Evolutionary conservation across 1,140 invertebrate species (phyloP), one percentile per base, ranked within the genome.

Genomic region (Listronotus bonariensis): DNA sequence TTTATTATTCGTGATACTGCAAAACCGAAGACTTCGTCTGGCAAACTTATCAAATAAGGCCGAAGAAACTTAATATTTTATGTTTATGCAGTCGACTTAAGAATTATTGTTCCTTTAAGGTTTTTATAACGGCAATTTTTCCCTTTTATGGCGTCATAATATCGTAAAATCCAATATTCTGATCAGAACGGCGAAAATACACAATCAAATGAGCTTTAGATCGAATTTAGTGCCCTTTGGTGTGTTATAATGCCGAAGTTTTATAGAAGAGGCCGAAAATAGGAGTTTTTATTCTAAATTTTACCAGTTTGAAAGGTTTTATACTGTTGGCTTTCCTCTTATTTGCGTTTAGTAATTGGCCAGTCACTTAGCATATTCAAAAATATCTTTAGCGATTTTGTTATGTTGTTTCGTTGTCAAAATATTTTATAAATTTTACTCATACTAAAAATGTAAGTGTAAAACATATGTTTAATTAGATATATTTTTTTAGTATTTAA

Each of bases 131-230:
- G 20, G 8, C 7, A 9, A 41, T 46, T 57, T 42, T 34, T 54
- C 34, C 11, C 5, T 57, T 57, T 57, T 57, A 57, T 57, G 55
- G 41, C 55, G 8, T 34, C 55, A 26, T 57, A 46, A 57, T 26
- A 26, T 42, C 52, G 52, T 54, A 54, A 54, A 54, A 57, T 7
- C 55, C 43, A 46, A 46, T 57, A 46, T 46, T 57, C 55, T 46
- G 55, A 57, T 57, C 55, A 46, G 55, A 57, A 20, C 14, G 32
- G 43, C 55, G 55, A 46, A 57, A 57, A 57, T 46, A 38, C 45
- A 57, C 14, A 57, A 38, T 57, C 41, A 46, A 57, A 46, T 26
- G 20, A 46, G 43, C 20, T 46, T 57, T 57, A 46, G 55, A 46
- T 34, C 26, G 43, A 36, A 46, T 57, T 57, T 57, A 57, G 20